Conservation (phyloP, 1,140 invertebrate species). For the Drosophila albomicans region DNA sequence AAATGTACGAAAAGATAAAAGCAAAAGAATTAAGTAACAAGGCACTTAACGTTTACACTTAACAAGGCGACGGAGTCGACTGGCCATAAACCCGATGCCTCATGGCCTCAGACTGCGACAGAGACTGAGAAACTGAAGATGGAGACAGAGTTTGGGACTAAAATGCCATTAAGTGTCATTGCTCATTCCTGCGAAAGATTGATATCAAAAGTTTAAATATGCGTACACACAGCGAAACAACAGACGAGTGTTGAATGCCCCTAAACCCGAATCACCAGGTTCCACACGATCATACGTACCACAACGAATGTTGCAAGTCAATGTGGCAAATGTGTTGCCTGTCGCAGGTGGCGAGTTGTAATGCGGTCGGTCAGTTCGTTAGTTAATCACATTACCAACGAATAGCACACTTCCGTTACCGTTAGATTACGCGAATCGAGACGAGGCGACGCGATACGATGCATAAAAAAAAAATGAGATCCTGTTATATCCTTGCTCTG, state of each 20-base stretch:
- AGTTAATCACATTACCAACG: constrained; percentile 46
- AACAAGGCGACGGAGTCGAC: constrained; percentile 66
- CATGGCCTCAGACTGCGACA: constrained; percentile 1
- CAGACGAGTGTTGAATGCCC: constrained; percentile 16
- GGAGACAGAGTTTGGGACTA: constrained; percentile 51
- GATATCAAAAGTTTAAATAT: constrained; percentile 78
- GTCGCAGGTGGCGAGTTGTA: constrained; percentile 45
- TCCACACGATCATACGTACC: constrained; percentile 26
- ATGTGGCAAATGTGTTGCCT: constrained; percentile 22
- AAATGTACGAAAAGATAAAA: constrained; percentile 76
- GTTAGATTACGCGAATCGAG: constrained; percentile 19
- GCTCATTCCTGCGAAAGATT: constrained; percentile 81
- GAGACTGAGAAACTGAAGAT: constrained; percentile 3
- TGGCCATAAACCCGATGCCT: constrained; percentile 38
- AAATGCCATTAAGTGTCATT: constrained; percentile 82
- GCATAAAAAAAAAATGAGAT: constrained; percentile 1
- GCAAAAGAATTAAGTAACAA: constrained; percentile 77
- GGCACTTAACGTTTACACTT: constrained; percentile 82
- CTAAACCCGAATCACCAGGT: background rate
- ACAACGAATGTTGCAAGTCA: constrained; percentile 43
- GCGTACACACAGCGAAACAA: constrained; percentile 52
- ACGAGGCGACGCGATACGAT: constrained; percentile 9
- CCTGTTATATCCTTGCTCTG: constrained; percentile 22
- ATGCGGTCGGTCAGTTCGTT: constrained; percentile 35
- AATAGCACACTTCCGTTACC: constrained; percentile 45